phyloP scores from a whole-genome alignment of 2,888 invertebrate species.

The Drosophila tanythrix region DNA sequence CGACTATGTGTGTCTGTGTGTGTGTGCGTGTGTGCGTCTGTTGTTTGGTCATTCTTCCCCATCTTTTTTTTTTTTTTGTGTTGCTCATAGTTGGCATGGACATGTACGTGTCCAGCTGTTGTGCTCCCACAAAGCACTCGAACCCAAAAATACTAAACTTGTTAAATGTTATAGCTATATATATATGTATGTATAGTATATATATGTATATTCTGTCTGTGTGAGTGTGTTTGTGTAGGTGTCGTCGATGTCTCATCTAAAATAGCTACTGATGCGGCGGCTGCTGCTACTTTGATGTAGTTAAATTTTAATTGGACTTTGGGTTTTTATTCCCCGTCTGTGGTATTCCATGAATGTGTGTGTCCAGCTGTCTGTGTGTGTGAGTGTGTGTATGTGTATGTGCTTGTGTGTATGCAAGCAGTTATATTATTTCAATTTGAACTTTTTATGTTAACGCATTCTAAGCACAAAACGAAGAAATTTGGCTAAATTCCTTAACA shows the following conservation, averaged over 20 bases:
- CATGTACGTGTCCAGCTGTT: slow-evolving; percentile 73
- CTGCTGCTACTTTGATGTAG: slow-evolving; percentile 79
- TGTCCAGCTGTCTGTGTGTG: slow-evolving; percentile 2
- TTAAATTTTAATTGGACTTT: slow-evolving; percentile 83
- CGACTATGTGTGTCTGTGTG: slow-evolving; percentile 10
- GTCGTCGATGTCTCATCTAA: slow-evolving; percentile 60
- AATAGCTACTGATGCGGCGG: slow-evolving; percentile 65
- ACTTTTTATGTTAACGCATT: slow-evolving; percentile 32
- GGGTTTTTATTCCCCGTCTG: slow-evolving; percentile 71
- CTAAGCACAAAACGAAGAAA: not conserved
- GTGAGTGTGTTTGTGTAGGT: slow-evolving; percentile 26
- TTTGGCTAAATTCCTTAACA: not conserved
- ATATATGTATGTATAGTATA: slow-evolving; percentile 4
- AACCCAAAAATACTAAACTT: slow-evolving; percentile 72
- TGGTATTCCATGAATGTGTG: slow-evolving; percentile 65
- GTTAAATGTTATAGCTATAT: slow-evolving; percentile 70
- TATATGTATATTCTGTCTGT: not conserved
- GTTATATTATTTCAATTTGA: slow-evolving; percentile 45
- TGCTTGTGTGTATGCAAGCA: slow-evolving; percentile 10
- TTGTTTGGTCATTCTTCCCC: slow-evolving; percentile 24
- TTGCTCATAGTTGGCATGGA: slow-evolving; percentile 62
- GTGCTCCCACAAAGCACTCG: slow-evolving; percentile 60
- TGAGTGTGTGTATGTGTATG: slow-evolving; percentile 2
- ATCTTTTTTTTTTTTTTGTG: slow-evolving; percentile 14
- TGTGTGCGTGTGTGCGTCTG: slow-evolving; percentile 22